Base-by-base conservation (phyloP, 1,140 invertebrate species). In the Sinella curviseta region DNA sequence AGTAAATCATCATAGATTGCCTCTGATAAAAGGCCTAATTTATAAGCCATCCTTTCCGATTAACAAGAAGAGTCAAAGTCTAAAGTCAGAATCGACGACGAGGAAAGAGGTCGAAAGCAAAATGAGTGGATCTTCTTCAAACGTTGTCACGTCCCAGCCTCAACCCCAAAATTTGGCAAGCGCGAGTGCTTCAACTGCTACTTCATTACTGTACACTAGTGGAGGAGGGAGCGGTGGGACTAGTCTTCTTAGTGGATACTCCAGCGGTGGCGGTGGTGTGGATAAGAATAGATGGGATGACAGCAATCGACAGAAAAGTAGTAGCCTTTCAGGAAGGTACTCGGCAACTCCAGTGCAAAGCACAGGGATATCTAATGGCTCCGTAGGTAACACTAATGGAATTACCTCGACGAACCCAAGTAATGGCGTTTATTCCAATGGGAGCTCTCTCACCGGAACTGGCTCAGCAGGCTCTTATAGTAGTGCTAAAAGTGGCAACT, bases 201-300 rank as follows among this genome's bases (percentile, higher is more conserved):
- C 76, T 4, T 80, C 81, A 17, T 65, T 82, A 17, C n/a, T 82
- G 48, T 80, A 82, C 35, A 24, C 67, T 24, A 33, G 39, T 36
- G 78, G 54, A 67, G 54, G 77, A 17, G 30, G 54, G 20, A 77
- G 77, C 14, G 60, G 48, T 24, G 73, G 78, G 74, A 76, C 81
- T 65, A 67, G 76, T 76, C 74, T 77, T 24, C 75, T 65, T 12
- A 36, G 36, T 34, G 57, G 55, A n/a, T 76, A 78, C 48, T 57
- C 28, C 30, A 57, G 57, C 26, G 3, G 70, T 57, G 77, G 57
- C 26, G 3, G 70, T 57, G 77, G 17, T 20, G 17, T 79, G 17
- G 81, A 82, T 65, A 82, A 82, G 81, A 77, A 39, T 34, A 35
- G 77, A 48, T 80, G 78, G 81, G 81, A 82, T 60, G 81, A 82